phyloP scores from a whole-genome alignment of 1,140 invertebrate species.

The Bombus superbus region DNA sequence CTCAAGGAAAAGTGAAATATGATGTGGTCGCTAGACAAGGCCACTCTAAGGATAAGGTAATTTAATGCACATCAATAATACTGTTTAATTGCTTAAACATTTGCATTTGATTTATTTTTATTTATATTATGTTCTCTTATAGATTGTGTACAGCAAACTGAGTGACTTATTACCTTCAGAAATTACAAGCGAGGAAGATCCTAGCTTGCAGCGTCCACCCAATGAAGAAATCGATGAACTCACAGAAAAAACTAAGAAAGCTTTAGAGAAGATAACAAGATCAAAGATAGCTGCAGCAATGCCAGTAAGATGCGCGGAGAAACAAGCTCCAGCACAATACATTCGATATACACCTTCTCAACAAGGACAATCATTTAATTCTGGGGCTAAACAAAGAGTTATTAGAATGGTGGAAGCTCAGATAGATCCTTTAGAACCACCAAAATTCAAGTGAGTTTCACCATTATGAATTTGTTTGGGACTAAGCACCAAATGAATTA shows the following conservation, averaged over 20 bases:
- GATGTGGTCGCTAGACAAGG: conserved; percentile 97
- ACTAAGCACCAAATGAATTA: background rate
- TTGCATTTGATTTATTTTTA: background rate
- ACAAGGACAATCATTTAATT: conserved; percentile 97
- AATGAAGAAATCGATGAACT: conserved; percentile 93
- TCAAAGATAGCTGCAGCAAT: conserved; percentile 96
- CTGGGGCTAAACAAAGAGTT: conserved; percentile 98
- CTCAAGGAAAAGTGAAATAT: conserved; percentile 97
- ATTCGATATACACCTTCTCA: conserved; percentile 99
- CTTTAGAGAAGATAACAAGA: conserved; percentile 93
- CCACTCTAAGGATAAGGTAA: conserved; percentile 96
- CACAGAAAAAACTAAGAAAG: conserved; percentile 92
- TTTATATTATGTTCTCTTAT: conserved; percentile 66
- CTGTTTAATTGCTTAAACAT: background rate
- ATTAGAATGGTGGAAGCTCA: conserved; percentile 98
- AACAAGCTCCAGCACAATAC: conserved; percentile 95
- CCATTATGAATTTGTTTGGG: too few species aligned
- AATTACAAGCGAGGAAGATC: conserved; percentile 95
- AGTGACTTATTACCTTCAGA: conserved; percentile 97
- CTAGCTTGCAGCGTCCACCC: conserved; percentile 92
- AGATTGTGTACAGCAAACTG: conserved; percentile 98
- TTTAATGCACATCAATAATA: background rate
- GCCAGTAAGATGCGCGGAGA: conserved; percentile 96
- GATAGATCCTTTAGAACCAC: conserved; percentile 99
- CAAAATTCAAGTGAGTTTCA: conserved; percentile 92